phyloP scores from a whole-genome alignment of 2,797 vertebrate species.

The Trichosurus vulpecula region DNA sequence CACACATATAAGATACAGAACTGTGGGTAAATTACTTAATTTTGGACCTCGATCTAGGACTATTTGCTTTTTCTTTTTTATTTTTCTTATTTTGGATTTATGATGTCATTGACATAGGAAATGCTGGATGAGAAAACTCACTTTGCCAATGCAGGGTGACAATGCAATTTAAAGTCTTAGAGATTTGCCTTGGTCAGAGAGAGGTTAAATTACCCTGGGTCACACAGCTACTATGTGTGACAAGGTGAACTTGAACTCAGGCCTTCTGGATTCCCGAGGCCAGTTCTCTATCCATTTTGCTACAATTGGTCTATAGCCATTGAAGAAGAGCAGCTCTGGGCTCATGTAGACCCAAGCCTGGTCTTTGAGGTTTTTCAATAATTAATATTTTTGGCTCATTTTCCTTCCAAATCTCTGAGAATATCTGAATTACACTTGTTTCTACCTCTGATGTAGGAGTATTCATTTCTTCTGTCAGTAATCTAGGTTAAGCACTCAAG shows the following conservation, averaged over 20 bases:
- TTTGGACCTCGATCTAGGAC: not conserved
- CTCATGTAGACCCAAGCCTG: not conserved
- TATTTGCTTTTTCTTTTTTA: not conserved
- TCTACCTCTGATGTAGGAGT: not conserved
- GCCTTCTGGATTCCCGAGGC: not conserved
- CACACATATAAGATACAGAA: not conserved
- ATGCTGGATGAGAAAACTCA: not conserved
- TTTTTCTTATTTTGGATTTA: not conserved
- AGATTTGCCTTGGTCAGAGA: not conserved
- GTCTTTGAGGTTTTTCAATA: not conserved
- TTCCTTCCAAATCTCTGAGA: not conserved
- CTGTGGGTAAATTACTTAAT: not conserved
- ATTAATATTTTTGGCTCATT: not conserved
- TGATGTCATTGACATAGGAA: not conserved
- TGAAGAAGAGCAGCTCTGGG: not conserved
- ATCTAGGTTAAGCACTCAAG: not conserved
- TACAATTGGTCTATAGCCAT: not conserved
- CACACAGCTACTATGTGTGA: no score
- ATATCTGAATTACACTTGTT: not conserved
- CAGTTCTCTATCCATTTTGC: not conserved
- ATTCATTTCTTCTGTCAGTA: not conserved
- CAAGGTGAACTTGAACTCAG: no score
- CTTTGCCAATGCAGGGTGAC: not conserved
- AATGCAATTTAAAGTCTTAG: not conserved
- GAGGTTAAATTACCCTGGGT: no score